Evolutionary conservation across 2,113 vertebrate species (phyloP).

Genomic region (Urocynchramus pylzowi): DNA sequence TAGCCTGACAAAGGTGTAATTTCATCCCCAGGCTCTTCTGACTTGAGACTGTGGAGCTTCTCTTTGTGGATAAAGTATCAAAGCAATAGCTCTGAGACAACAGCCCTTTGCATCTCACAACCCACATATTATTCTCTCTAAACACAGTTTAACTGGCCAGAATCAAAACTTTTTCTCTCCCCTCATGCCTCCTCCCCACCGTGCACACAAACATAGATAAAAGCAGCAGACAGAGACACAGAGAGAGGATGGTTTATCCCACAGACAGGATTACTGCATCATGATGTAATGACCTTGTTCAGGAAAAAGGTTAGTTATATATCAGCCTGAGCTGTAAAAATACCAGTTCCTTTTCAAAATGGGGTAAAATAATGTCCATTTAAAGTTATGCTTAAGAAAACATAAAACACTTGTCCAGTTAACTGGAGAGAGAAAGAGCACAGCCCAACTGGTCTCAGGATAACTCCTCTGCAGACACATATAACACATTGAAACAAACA

Average conservation of each 20-base stretch:
- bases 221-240: not conserved
- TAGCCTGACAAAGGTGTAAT: slow-evolving; percentile 70
- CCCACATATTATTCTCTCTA: slow-evolving; percentile 24
- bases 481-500: not conserved
- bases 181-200: not conserved
- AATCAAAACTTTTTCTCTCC: not conserved
- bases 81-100: slow-evolving; percentile 36
- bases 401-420: not conserved
- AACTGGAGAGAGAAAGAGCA: not conserved
- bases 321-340: not conserved
- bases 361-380: not conserved
- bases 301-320: slow-evolving; percentile 31
- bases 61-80: slow-evolving; percentile 65
- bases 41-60: slow-evolving; percentile 43
- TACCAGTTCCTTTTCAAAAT: not conserved
- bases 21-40: slow-evolving; percentile 66
- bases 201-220: not conserved
- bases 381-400: slow-evolving; percentile 14
- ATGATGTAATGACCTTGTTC: slow-evolving; percentile 38
- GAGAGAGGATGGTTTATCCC: slow-evolving; percentile 21
- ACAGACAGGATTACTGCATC: slow-evolving; percentile 26
- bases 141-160: not conserved
- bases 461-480: not conserved
- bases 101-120: slow-evolving; percentile 30
- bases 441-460: not conserved